Base-by-base conservation (phyloP, 92 coral and sea anemone species). In the Phymanthus crucifer region DNA sequence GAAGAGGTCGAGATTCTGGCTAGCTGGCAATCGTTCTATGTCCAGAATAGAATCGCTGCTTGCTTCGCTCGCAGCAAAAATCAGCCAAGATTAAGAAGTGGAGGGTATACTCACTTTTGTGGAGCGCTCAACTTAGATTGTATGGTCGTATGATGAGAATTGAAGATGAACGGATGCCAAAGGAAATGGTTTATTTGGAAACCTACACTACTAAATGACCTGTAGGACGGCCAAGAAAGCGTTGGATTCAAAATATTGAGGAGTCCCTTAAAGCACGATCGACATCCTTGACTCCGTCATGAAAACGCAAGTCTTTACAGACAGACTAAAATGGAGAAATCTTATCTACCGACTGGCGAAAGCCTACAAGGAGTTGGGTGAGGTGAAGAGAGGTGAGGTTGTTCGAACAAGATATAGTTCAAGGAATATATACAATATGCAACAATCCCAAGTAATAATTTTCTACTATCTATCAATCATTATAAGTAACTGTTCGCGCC, bases 221-320 rank as follows among this genome's bases (percentile, higher is more conserved):
- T n/a, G 71, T 66, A 66, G 34, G 33, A 66, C 38, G 71, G 32
- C 71, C 71, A 66, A 66, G 71, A 66, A 66, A 66, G 34, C 71
- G 71, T 24, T 66, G 71, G 32, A 27, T 66, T 36, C 71, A 66
- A 66, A 66, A 66, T 36, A 66, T 33, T 5, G 71, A 8, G 71
- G 71, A 66, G 71, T 24, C 71, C 71, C 71, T 66, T 33, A 27
- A 17, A 27, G 71, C 71, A 33, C 8, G 71, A 66, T 24, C 71
- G 29, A 66, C 32, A 24, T 66, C 71, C 71, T 66, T 66, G 34
- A 66, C 71, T 21, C 33, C 29, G 71, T 19, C 3, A 7, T 21
- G 71, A 33, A 66, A 66, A n/a, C 13, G 18, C 34, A 66, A 7
- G n/a, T 52, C 14, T 52, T 66, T 21, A 21, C 24, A 66, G 34